Evolutionary conservation across 2,888 invertebrate genomes (phyloP).

Genomic region (Drosophila aldrichi): DNA sequence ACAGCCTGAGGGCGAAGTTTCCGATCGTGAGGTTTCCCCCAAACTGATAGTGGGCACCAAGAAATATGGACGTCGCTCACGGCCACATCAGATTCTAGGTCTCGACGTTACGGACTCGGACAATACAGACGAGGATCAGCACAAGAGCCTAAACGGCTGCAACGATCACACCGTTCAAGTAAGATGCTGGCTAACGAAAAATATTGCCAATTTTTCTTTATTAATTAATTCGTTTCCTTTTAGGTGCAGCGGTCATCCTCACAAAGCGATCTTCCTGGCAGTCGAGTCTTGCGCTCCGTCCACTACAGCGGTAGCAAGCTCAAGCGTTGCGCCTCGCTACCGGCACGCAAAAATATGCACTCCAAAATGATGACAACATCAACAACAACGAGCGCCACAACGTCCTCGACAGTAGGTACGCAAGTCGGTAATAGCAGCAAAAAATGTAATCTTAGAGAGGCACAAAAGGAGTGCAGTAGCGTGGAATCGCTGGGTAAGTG

Average conservation of each 20-base stretch:
- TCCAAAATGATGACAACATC: conserved; percentile 47
- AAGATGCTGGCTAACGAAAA: neutral
- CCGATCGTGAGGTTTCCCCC: conserved; percentile 90
- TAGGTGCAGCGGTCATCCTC: conserved; percentile 87
- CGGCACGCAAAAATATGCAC: conserved; percentile 84
- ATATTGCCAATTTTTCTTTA: neutral
- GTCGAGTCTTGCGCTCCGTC: conserved; percentile 85
- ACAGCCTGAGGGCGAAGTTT: conserved; percentile 85
- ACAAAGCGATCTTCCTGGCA: conserved; percentile 86
- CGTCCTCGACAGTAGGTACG: conserved; percentile 42
- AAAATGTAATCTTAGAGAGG: conserved; percentile 50
- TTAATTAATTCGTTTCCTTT: neutral
- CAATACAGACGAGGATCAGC: conserved; percentile 78
- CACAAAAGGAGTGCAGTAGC: conserved; percentile 82
- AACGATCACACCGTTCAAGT: conserved; percentile 54
- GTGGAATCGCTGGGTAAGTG: conserved; percentile 85
- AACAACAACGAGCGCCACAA: conserved; percentile 27
- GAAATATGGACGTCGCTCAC: conserved; percentile 91
- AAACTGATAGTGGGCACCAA: conserved; percentile 91
- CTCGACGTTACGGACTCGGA: conserved; percentile 83
- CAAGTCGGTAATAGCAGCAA: conserved; percentile 27
- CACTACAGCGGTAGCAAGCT: conserved; percentile 85
- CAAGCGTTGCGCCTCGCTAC: conserved; percentile 87
- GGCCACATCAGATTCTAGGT: conserved; percentile 86
- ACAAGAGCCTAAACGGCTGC: conserved; percentile 69